Base-by-base conservation (phyloP, 2,888 invertebrate genomes). In the Nemapogon koenigi region DNA sequence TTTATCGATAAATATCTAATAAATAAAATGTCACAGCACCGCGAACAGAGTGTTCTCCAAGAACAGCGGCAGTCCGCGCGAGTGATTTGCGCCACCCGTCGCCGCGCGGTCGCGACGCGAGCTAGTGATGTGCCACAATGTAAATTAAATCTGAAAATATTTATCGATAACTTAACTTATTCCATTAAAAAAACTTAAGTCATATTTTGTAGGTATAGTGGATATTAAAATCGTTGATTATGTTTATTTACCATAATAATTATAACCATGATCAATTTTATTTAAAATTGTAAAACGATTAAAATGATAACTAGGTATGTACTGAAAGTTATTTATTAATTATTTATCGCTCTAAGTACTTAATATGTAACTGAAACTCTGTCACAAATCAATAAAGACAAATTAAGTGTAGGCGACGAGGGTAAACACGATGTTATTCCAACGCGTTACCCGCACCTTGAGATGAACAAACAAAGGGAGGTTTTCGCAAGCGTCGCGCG, bases 51-150 rank as follows among this genome's bases (percentile, higher is more conserved):
- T 52, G 59, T 60, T 59, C 61, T 65, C 60, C 57, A 69, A 72
- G 72, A 75, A 63, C 70, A 73, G 75, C 42, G 42, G 40, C 69
- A 71, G 73, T 76, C 60, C 73, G 69, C 76, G 76, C 75, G 76
- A 73, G 64, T 75, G 76, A 75, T 71, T 73, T 66, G 76, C 70
- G 60, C 75, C 76, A 66, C 76, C 75, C 72, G 62, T 57, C 56
- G 59, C 52, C 55, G 57, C 65, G 67, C 57, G 70, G 67, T 65
- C 72, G 73, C 73, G 71, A 61, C 65, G 55, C 51, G 51, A 41
- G 37, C 50, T 62, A 67, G 69, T 51, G 72, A 54, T 55, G 70
- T 44, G 42, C 41, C 43, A 26, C 28, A 31, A 38, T 39, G 35
- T 45, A 46, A 41, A 25, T 30, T 28, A 37, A 37, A 31, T 42